Evolutionary conservation across 2,888 invertebrate genomes (phyloP).

Genomic region (Amphipyra tragopoginis): DNA sequence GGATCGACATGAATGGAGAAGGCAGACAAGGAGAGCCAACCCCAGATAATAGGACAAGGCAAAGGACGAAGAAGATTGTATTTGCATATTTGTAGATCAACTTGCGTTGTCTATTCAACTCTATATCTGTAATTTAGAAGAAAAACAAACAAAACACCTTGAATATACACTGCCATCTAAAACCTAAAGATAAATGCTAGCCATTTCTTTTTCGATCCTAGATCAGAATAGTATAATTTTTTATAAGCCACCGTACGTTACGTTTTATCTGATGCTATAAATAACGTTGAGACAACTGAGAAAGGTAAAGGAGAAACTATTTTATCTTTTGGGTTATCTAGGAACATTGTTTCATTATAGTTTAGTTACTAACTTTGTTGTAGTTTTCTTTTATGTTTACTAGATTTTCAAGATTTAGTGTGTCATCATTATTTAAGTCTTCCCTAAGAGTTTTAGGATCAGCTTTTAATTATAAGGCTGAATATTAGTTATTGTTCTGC

Average conservation of each 20-base stretch:
- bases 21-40: too few species aligned
- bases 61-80: too few species aligned
- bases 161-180: neutral
- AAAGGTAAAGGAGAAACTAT: slow-evolving; percentile 27
- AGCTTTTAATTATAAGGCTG: too few species aligned
- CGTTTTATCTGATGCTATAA: slow-evolving; percentile 39
- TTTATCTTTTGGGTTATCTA: slow-evolving; percentile 39
- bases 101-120: too few species aligned
- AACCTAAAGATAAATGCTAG: slow-evolving; percentile 31
- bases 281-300: slow-evolving; percentile 23
- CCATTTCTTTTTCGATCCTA: slow-evolving; percentile 18
- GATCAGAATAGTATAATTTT: slow-evolving; percentile 45
- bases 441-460: too few species aligned
- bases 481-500: too few species aligned
- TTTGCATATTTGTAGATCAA: too few species aligned
- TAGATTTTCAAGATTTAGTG: neutral
- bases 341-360: slow-evolving; percentile 32
- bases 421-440: too few species aligned
- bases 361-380: slow-evolving; percentile 24
- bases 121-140: too few species aligned
- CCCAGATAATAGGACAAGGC: too few species aligned
- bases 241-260: slow-evolving; percentile 21
- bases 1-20: too few species aligned
- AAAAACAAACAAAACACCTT: too few species aligned
- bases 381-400: slow-evolving; percentile 13